Percentiles rank a stretch among this genome's conserved stretches.
These are phyloP conservation scores for Mesoligia furuncula DNA, from an alignment of 2,888 invertebrate species.

Conservation along the genomic window DNA sequence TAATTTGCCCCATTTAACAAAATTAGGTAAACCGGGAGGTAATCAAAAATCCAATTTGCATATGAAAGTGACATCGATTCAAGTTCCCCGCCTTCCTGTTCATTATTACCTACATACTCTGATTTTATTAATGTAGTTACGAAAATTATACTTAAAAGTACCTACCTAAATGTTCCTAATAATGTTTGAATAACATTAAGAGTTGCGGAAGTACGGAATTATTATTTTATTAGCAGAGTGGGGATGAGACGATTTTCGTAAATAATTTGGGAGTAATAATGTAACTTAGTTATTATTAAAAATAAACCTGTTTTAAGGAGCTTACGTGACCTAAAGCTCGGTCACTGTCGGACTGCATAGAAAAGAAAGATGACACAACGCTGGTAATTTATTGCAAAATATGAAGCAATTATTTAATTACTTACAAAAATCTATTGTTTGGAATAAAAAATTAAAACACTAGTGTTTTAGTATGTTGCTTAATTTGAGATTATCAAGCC, in stretches of 20 bases:
- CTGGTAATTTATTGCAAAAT: too few relatives aligned
- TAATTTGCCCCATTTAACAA: slow-evolving; percentile 23
- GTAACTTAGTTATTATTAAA: too few relatives aligned
- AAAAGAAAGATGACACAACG: too few relatives aligned
- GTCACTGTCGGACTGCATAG: too few relatives aligned
- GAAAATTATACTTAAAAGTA: slow-evolving; percentile 23
- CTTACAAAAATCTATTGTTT: too few relatives aligned
- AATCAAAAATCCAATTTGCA: slow-evolving; percentile 46
- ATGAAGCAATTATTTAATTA: too few relatives aligned
- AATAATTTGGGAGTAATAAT: neutral
- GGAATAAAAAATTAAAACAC: too few relatives aligned
- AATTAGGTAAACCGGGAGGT: slow-evolving; percentile 23
- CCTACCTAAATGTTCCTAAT: slow-evolving; percentile 26
- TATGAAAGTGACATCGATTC: slow-evolving; percentile 37
- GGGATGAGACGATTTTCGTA: neutral
- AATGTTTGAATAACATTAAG: slow-evolving; percentile 38
- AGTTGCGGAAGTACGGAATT: slow-evolving; percentile 10
- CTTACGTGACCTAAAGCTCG: too few relatives aligned
- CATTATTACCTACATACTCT: slow-evolving; percentile 27
- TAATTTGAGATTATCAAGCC: too few relatives aligned
- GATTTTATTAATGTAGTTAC: slow-evolving; percentile 25
- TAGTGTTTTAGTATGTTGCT: too few relatives aligned
- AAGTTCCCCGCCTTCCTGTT: slow-evolving; percentile 5
- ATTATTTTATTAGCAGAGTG: slow-evolving; percentile 12
- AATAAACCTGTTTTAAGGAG: too few relatives aligned